phyloP scores from a whole-genome alignment of 1,140 invertebrate species.

The Temnothorax curvispinosus region DNA sequence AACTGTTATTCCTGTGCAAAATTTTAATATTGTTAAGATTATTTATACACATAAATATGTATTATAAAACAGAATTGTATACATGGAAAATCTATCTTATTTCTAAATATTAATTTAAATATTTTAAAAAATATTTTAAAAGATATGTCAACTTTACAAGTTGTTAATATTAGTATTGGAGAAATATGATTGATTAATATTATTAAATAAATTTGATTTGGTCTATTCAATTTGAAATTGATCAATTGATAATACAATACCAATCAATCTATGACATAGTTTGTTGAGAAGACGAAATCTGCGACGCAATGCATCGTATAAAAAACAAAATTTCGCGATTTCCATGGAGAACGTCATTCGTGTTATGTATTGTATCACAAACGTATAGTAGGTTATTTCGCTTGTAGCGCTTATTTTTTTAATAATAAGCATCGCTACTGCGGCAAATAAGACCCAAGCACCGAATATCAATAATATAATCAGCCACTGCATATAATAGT shows the following conservation, averaged over 20 bases:
- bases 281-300: conserved; percentile 13
- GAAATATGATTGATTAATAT: no score
- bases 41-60: background rate
- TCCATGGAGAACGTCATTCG: background rate
- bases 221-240: background rate
- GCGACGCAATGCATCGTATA: background rate
- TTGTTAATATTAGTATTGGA: background rate
- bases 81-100: background rate
- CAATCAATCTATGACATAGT: background rate
- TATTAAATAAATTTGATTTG: no score
- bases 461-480: background rate
- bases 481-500: background rate
- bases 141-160: background rate
- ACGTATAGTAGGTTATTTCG: background rate
- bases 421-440: background rate
- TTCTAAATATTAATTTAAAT: background rate
- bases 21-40: background rate
- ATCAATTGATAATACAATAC: background rate
- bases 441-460: background rate
- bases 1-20: background rate
- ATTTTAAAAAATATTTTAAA: background rate
- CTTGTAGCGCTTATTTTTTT: background rate
- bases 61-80: no score
- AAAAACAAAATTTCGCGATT: conserved; percentile 21
- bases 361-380: background rate